Base-by-base conservation (phyloP, 2,888 invertebrate genomes). In the Clitarchus hookeri region DNA sequence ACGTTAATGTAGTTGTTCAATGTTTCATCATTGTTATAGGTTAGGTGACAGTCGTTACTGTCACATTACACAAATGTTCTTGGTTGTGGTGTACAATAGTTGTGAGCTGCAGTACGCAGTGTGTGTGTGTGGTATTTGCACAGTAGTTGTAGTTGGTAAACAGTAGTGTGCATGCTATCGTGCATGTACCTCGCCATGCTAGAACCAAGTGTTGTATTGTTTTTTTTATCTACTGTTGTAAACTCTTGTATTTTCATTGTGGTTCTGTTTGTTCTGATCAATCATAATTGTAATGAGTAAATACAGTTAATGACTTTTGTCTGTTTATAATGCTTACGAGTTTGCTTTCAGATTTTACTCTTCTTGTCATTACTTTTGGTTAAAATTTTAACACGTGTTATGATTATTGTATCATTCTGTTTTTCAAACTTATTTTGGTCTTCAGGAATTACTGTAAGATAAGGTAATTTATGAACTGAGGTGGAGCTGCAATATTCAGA, bases 191-290 rank as follows among this genome's bases (percentile, higher is more conserved):
- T 65, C 6, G 65, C 16, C 19, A n/a, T 19, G 23, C n/a, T 65
- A 23, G 65, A 65, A 65, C 65, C 65, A 23, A 8, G n/a, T 65
- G 65, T 65, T 65, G 65, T 65, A 19, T n/a, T 65, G 65, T 65
- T n/a, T 65, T n/a, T 65, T 19, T 65, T 8, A 65, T 65, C 13
- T 65, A 23, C n/a, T 65, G 65, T 65, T 65, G 65, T 65, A 65
- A 65, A n/a, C n/a, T 65, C 65, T 65, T 65, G 65, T 65, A n/a
- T 65, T n/a, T 65, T 65, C 65, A 65, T 65, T n/a, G 65, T 65
- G 65, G 48, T 48, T 48, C 48, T 48, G 12, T 48, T 48, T 48
- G 48, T 48, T 48, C 16, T 16, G 16, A 23, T 16, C 65, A 65
- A 65, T 9, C n/a, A n/a, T 65, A 65, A 65, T 65, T 65, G 65